Percentiles rank a stretch among this genome's conserved stretches.
phyloP scores from a whole-genome alignment of 2,113 vertebrate species.

The Rhombomys opimus region DNA sequence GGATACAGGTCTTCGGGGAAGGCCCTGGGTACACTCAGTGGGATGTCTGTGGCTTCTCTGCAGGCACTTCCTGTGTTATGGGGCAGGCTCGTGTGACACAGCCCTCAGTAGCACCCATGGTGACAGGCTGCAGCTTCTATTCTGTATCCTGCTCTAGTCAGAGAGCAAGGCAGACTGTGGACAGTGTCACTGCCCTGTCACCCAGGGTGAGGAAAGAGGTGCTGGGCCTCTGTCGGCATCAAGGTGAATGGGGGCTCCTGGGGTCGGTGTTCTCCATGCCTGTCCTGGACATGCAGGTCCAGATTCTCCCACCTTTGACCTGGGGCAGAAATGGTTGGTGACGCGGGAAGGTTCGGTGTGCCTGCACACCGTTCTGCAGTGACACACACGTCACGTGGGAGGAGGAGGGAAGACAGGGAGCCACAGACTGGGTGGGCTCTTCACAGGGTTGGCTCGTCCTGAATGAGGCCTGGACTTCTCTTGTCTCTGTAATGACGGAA shows the following conservation, averaged over 20 bases:
- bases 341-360: not conserved
- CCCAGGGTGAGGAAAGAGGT: not conserved
- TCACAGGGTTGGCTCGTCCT: not conserved
- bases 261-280: too few relatives aligned
- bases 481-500: not conserved
- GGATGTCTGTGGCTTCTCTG: not conserved
- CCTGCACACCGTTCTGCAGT: not conserved
- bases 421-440: not conserved
- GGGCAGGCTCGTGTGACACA: not conserved
- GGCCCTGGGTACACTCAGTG: too few relatives aligned
- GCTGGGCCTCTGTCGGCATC: not conserved
- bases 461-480: not conserved
- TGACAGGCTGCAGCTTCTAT: not conserved
- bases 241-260: too few relatives aligned
- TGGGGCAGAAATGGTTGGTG: not conserved
- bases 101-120: not conserved
- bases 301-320: not conserved
- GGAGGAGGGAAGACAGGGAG: not conserved
- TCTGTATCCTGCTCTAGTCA: not conserved
- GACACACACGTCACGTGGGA: not conserved
- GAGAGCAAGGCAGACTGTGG: not conserved
- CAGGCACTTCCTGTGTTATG: too few relatives aligned
- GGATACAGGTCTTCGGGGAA: not conserved
- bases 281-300: too few relatives aligned
- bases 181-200: not conserved